Evolutionary conservation across 2,888 invertebrate genomes (phyloP), one percentile per base, ranked within the genome.

Genomic region (Brachyptera risi): DNA sequence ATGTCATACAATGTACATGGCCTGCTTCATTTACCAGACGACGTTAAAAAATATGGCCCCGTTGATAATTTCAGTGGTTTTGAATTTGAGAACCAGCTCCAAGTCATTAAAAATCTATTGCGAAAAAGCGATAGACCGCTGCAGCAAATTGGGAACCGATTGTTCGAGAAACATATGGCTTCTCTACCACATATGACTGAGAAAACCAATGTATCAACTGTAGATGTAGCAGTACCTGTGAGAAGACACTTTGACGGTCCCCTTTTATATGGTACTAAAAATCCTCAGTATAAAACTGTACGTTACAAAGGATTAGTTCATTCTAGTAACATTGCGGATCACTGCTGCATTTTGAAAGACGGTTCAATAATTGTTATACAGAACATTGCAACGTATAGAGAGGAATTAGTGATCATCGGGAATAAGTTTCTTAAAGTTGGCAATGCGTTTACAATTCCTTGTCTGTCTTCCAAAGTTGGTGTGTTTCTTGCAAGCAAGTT

Each of bases 1-100:
- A 26, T 64, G 27, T 64, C 67, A 27, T 68, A 67, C 58, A 69
- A 68, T 65, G 63, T 68, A 7, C 68, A 68, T 65, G 56, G 62
- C 17, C 59, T 68, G 15, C 60, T 67, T 27, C 68, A 69, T 61
- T 49, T 68, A n/a, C 59, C 67, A 21, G 56, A 65, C 47, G 69
- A 68, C 64, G 67, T 64, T 11, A 11, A 17, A 24, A 63, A 58
- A 40, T 67, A 61, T 62, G 67, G 66, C 7, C 27, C 19, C 15
- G 62, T 69, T 27, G 67, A 68, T 42, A 57, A 56, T 13, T 65
- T 64, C 49, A 68, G 67, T 38, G 35, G 59, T 9, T 69, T 68
- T 62, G 60, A 63, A 21, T 68, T 66, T 63, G 68, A 68, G 60
- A 68, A 64, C 42, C 66, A 50, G 40, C 37, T 68, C 21, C 61